Base-by-base conservation (phyloP, 1,140 invertebrate species). In the Drosophila sechellia region DNA sequence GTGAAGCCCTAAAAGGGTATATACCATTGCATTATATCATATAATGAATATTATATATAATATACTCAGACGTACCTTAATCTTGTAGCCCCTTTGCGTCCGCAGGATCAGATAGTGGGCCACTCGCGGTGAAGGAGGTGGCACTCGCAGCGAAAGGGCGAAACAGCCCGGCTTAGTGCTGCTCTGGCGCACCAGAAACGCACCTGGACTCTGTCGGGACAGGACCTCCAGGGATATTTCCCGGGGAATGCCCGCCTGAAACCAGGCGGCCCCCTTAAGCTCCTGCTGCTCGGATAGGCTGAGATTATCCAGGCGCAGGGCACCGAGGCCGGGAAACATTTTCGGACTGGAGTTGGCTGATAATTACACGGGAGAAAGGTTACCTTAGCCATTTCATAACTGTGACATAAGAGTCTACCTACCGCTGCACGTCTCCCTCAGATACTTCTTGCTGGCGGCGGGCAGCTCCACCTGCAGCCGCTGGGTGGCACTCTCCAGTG, bases 61-160 rank as follows among this genome's bases (percentile, higher is more conserved):
- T 1, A 3, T 22, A 3, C 20, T 22, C 20, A 3, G 20, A 22
- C 43, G n/a, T 93, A 98, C 98, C 95, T 99, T 99, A 79, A 99
- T 98, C 94, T 98, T 98, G 92, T 98, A 98, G 60, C 97, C 98
- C 93, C 97, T 96, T 83, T 96, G 95, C 39, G 97, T 98, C 75
- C 96, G 95, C 81, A 98, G 93, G 78, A 99, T 98, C 56, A 99
- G 94, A 93, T 99, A 99, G 94, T 99, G 98, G 55, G 98, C 97
- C 83, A 99, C 98, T 64, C 95, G 94, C 1, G 96, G 96, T 90
- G 98, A 96, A 92, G 97, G 98, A 92, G 97, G 97, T n/a, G 97
- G 98, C 71, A 99, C 98, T 75, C 98, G 94, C 66, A 99, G 94
- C n/a, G 97, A 98, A 48, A 99, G 94, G 46, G 98, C 98, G 91